Conservation (phyloP, 2,113 vertebrate species). For the Malurus melanocephalus region DNA sequence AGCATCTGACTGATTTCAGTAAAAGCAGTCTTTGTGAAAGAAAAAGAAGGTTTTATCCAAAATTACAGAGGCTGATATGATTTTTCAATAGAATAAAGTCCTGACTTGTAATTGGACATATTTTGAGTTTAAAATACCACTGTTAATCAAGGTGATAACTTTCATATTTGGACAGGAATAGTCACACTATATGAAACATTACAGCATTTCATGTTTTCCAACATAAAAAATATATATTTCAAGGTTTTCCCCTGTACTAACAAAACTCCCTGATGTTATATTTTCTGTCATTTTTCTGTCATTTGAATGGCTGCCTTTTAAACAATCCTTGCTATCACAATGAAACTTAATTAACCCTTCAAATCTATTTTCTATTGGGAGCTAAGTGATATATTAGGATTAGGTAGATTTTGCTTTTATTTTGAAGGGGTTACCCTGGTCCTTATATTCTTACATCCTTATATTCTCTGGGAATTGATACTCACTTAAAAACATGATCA, state of each 20-base stretch:
- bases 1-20: not conserved
- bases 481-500: not conserved
- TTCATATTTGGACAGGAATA: not conserved
- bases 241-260: not conserved
- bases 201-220: not conserved
- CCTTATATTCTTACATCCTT: not conserved
- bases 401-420: not conserved
- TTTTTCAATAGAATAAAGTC: not conserved
- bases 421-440: not conserved
- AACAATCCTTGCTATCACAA: not conserved
- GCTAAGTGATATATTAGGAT: not conserved
- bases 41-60: not conserved
- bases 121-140: not conserved
- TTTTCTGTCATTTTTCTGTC: not conserved
- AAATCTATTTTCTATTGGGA: not conserved
- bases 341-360: not conserved
- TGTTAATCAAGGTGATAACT: not conserved
- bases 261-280: not conserved
- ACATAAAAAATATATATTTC: not conserved
- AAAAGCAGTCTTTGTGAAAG: not conserved
- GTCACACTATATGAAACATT: not conserved
- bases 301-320: not conserved
- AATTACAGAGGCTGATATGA: not conserved
- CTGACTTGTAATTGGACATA: not conserved
- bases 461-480: not conserved